Conservation (phyloP, 1,140 invertebrate genomes). For the Adoxophyes honmai region DNA sequence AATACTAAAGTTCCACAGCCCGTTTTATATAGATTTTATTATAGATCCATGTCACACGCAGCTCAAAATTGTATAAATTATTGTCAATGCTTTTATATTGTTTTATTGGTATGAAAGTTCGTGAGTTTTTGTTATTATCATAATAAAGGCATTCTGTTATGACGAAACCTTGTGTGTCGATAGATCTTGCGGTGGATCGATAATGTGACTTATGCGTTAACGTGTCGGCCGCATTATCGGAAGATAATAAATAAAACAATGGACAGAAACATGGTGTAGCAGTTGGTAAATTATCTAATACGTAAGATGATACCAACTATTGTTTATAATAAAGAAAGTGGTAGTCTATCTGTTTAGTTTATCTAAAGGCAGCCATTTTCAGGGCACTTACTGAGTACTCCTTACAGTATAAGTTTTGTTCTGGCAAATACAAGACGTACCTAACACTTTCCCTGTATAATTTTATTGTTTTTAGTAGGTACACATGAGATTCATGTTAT, state of each 20-base stretch:
- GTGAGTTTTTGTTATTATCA: constrained; percentile 56
- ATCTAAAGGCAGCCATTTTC: too few species aligned
- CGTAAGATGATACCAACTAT: constrained; percentile 3
- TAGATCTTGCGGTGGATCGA: constrained; percentile 34
- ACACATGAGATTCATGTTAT: too few species aligned
- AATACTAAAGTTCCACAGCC: too few species aligned
- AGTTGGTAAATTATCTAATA: constrained; percentile 9
- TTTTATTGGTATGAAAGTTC: constrained; percentile 65
- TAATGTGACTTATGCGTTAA: constrained; percentile 30
- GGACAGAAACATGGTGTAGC: constrained; percentile 11
- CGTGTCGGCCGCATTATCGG: neutral
- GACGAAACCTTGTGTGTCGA: constrained; percentile 52
- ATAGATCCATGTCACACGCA: constrained; percentile 11
- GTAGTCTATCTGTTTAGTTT: too few species aligned
- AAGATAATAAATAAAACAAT: constrained; percentile 5
- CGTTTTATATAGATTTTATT: constrained; percentile 29
- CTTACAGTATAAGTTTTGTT: too few species aligned
- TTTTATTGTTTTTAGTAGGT: too few species aligned
- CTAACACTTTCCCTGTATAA: too few species aligned
- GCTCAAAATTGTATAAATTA: constrained; percentile 59
- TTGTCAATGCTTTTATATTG: constrained; percentile 69
- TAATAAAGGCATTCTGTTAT: constrained; percentile 40
- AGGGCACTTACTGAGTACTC: too few species aligned
- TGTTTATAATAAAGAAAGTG: neutral
- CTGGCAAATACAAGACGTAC: too few species aligned